Evolutionary conservation across 2,797 vertebrate genomes (phyloP), one percentile per base, ranked within the genome.

Genomic region (Macroramphosus scolopax): DNA sequence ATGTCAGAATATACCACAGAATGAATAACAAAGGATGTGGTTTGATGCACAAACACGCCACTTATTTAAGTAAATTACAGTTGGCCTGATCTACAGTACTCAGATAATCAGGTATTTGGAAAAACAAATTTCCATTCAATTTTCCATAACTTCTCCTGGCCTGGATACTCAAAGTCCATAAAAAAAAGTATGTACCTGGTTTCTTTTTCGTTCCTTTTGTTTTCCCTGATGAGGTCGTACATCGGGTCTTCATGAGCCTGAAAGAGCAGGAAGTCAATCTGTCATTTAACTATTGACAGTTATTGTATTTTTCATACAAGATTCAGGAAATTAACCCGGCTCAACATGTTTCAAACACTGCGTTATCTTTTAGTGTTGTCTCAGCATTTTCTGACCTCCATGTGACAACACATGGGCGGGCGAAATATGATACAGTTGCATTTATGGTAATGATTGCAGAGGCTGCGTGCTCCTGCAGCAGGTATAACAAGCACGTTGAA

Each of bases 241-340:
- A 98, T 98, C 8, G 95, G 95, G 75, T 98, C 96, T 89, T 98
- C 96, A 12, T 98, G 95, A 54, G 95, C 97, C 97, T 98, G 25
- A 32, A 65, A 61, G 40, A 34, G 33, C 18, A 59, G 12, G n/a
- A 55, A 52, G 7, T 32, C 4, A 38, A 41, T 24, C 17, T 7
- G 40, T 45, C 29, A 55, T 40, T 5, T 2, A 16, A 3, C 1
- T n/a, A 0, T 9, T 38, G 6, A 20, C 10, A 32, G 2, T 13
- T 16, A 30, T 3, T 36, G 5, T 2, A 15, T 8, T 20, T 17
- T 50, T 52, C 35, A 37, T 8, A 29, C 8, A 10, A n/a, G 5
- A 48, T 17, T 1, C 10, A 45, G 29, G 11, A 52, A 35, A 55
- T 28, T 1, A 28, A 16, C 17, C 11, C 7, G 39, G 5, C 26